A percentile compares a stretch with the other conserved stretches of the same genome.
Evolutionary conservation across 2,113 vertebrate genomes (phyloP).

Genomic region (Tyto alba): DNA sequence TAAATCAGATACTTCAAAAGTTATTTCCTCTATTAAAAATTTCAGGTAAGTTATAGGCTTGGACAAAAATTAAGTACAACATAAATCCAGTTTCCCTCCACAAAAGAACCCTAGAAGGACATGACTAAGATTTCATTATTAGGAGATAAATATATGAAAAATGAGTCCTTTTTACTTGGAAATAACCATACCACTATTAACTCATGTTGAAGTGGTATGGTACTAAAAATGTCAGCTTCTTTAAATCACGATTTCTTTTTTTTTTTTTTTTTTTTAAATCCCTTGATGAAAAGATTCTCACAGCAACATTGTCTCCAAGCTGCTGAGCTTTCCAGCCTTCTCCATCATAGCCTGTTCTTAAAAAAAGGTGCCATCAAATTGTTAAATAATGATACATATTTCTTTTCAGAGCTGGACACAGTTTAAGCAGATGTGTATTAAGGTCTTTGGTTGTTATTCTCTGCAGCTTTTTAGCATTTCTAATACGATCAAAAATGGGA

Average conservation of each 20-base stretch:
- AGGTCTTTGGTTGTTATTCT: background rate
- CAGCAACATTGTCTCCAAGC: constrained; percentile 83
- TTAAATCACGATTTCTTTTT: constrained; percentile 83
- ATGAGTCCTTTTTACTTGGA: background rate
- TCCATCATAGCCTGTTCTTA: constrained; percentile 81
- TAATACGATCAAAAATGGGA: background rate
- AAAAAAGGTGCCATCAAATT: background rate
- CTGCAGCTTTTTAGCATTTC: background rate
- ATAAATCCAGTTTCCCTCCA: background rate
- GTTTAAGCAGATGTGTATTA: background rate
- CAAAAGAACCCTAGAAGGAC: background rate
- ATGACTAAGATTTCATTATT: background rate
- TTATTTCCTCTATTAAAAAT: background rate
- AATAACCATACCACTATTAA: constrained; percentile 76
- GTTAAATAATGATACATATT: background rate
- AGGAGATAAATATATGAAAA: background rate
- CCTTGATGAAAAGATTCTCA: constrained; percentile 85
- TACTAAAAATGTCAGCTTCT: constrained; percentile 87
- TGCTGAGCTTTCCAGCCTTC: constrained; percentile 84
- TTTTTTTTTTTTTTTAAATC: no score
- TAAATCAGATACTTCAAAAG: background rate
- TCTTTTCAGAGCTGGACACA: background rate
- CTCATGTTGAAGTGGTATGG: constrained; percentile 79
- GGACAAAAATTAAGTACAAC: background rate
- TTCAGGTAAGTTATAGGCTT: background rate